phyloP scores from a whole-genome alignment of 2,888 invertebrate species.

The Drosophila multiciliata region DNA sequence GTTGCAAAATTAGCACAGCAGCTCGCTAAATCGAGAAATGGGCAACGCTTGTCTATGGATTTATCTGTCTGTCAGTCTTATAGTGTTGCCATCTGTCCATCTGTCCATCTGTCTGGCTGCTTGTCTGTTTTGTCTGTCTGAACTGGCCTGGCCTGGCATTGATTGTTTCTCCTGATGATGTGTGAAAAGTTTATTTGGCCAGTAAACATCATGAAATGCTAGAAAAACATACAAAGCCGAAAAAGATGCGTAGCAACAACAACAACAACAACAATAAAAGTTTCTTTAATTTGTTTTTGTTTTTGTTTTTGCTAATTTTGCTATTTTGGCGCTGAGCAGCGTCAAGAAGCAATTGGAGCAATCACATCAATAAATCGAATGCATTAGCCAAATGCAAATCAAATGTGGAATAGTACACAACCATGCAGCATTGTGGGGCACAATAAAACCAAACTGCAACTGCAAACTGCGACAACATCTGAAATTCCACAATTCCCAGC shows the following conservation, averaged over 20 bases:
- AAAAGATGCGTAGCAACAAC: conserved; percentile 17
- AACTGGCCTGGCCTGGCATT: conserved; percentile 61
- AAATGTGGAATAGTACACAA: conserved; percentile 28
- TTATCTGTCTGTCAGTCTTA: conserved; percentile 11
- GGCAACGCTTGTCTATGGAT: conserved; percentile 38
- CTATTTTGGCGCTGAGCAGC: conserved; percentile 1
- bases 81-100: neutral
- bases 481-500: neutral
- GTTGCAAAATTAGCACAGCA: conserved; percentile 44
- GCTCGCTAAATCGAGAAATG: conserved; percentile 38
- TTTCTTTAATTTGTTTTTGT: neutral
- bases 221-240: conserved; percentile 62
- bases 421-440: conserved; percentile 17
- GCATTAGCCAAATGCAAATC: conserved; percentile 52
- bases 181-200: conserved; percentile 78
- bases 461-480: neutral
- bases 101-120: conserved; percentile 14
- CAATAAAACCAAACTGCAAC: neutral
- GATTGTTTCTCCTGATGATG: conserved; percentile 72
- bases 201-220: conserved; percentile 76
- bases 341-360: conserved; percentile 37
- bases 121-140: neutral
- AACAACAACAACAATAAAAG: conserved; percentile 13
- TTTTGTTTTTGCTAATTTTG: conserved; percentile 9
- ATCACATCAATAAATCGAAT: conserved; percentile 41